Evolutionary conservation across 2,797 vertebrate genomes (phyloP), one percentile per base, ranked within the genome.

Genomic region (Urosaurus nigricauda): DNA sequence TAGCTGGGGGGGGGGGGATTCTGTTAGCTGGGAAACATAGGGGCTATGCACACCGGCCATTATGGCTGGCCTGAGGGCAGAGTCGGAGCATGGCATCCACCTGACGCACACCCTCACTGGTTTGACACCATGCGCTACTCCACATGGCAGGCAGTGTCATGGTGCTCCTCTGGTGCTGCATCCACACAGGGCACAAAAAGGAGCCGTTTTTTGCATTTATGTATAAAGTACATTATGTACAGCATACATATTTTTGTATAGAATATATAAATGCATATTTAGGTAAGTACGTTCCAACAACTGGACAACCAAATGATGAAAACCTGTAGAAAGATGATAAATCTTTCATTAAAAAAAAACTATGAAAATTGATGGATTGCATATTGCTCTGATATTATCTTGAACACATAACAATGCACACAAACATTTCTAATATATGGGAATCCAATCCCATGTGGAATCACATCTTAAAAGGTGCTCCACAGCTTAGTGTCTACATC

Each of bases 261-360:
- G 83, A 84, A 53, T 70, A 84, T 35, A 74, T 91, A 88, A 92
- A 92, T 90, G 91, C 40, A 77, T 68, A 87, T 84, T 91, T 92
- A 85, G 3, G 87, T 73, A 82, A 87, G 75, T 51, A 32, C 16
- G n/a, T 63, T 53, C 65, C 63, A 16, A 1, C n/a, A 81, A 86
- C 87, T 80, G 74, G 79, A 94, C 83, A 88, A 89, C 88, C 94
- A 93, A 93, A 43, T 79, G 40, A 84, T 71, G 68, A 56, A 53
- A 85, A 37, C 60, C 60, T 88, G 71, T 60, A 84, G 32, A 93
- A 95, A 37, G 78, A 60, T 84, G 9, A 93, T 29, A 9, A n/a
- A 24, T 40, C n/a, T 0, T 56, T 87, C 71, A 85, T 63, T 43
- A 73, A 58, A 60, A 19, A 68, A 81, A 88, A 65, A n/a, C n/a